Conservation (phyloP, 2,113 vertebrate species). For the Vireo altiloquus region DNA sequence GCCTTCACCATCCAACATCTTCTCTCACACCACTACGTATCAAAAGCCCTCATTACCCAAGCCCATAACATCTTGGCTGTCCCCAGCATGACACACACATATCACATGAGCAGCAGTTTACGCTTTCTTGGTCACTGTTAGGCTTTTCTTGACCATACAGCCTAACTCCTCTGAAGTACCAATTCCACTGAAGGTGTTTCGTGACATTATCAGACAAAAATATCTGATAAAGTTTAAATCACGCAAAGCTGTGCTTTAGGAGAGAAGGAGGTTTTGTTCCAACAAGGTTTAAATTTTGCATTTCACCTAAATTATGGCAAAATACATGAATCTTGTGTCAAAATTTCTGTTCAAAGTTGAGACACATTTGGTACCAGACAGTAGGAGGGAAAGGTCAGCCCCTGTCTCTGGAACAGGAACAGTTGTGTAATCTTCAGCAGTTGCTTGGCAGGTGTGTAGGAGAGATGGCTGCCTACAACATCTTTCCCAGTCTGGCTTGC, state of each 20-base stretch:
- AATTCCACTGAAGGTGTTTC: neutral
- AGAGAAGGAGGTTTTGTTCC: neutral
- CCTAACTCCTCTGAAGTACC: neutral
- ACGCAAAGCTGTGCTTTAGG: neutral
- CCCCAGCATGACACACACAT: neutral
- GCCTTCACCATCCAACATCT: neutral
- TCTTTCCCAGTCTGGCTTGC: neutral
- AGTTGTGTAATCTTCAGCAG: neutral
- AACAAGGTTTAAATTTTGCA: neutral
- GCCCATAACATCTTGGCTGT: accelerated
- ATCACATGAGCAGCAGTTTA: neutral
- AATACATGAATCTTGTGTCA: neutral
- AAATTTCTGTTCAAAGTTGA: conserved; percentile 21
- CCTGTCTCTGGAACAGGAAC: neutral
- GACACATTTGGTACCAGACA: conserved; percentile 7
- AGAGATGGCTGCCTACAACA: neutral
- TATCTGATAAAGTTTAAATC: neutral
- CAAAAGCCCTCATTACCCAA: neutral
- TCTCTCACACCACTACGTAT: neutral
- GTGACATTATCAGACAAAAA: neutral
- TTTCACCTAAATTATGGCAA: neutral
- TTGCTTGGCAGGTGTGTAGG: neutral
- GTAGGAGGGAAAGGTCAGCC: neutral
- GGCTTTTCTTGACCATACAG: neutral
- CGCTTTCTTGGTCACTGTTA: neutral